Conservation (phyloP, 53 echinoderm and acorn worm species). For the Luidia sarsii region DNA sequence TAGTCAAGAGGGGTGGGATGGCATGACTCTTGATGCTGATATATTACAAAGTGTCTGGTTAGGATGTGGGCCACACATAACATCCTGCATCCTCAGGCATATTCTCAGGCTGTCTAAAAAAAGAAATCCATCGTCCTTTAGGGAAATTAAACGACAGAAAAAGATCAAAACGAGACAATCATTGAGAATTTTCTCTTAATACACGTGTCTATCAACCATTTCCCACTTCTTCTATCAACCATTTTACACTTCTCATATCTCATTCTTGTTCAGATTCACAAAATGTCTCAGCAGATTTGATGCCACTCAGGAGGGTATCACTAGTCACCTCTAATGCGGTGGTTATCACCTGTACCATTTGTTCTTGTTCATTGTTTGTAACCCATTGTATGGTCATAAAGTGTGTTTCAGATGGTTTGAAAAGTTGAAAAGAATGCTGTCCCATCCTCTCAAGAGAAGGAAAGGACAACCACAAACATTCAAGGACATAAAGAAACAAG, state of each 20-base stretch:
- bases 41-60: neutral
- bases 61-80: neutral
- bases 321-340: neutral
- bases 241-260: neutral
- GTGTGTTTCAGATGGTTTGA: neutral
- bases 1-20: neutral
- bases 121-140: neutral
- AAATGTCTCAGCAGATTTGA: neutral
- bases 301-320: neutral
- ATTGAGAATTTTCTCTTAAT: neutral
- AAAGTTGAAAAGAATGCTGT: too few relatives aligned
- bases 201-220: too few relatives aligned
- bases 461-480: too few relatives aligned
- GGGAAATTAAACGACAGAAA: too few relatives aligned
- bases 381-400: neutral
- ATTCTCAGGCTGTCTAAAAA: neutral
- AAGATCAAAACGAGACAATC: neutral
- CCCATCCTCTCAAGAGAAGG: too few relatives aligned
- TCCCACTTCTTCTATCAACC: neutral
- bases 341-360: neutral
- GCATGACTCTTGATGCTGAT: neutral
- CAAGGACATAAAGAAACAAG: too few relatives aligned
- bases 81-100: neutral
- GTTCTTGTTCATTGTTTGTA: neutral
- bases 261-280: neutral